phyloP scores from a whole-genome alignment of 2,888 invertebrate genomes.

The Drosophila hamatofila region DNA sequence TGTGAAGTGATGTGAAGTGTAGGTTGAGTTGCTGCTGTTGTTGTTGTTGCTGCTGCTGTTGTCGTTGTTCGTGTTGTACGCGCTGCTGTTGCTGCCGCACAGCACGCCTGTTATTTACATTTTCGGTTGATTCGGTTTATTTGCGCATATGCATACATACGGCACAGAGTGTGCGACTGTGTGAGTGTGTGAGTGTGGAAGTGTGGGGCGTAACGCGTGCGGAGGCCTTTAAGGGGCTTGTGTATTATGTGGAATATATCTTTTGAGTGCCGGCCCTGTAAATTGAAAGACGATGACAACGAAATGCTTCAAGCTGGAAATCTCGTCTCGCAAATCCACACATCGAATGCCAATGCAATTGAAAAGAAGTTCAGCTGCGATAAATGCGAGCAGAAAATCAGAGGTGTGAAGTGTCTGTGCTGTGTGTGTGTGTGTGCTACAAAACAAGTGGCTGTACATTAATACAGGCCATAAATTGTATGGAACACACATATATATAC shows the following conservation, averaged over 20 bases:
- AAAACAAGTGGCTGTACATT: constrained; percentile 49
- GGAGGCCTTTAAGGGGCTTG: constrained; percentile 3
- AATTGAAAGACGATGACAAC: constrained; percentile 72
- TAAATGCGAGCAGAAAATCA: neutral
- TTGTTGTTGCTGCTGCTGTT: constrained; percentile 24
- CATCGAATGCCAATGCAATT: constrained; percentile 50
- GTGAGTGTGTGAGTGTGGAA: no score
- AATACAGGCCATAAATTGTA: constrained; percentile 59
- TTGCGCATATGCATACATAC: constrained; percentile 63
- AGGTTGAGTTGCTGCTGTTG: constrained; percentile 36
- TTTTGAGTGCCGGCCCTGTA: constrained; percentile 47
- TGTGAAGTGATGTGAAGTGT: constrained; percentile 60
- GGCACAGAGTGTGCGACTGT: neutral
- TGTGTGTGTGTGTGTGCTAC: constrained; percentile 18
- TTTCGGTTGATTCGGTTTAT: constrained; percentile 79
- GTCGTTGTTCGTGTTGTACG: constrained; percentile 20
- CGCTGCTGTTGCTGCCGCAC: constrained; percentile 31
- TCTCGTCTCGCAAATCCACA: constrained; percentile 50
- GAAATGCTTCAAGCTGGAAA: constrained; percentile 59
- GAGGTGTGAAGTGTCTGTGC: constrained; percentile 11
- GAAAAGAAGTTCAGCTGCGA: constrained; percentile 30
- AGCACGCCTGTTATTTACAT: constrained; percentile 77
- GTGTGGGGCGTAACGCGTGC: neutral
- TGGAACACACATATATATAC: constrained; percentile 1
- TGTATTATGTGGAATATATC: constrained; percentile 41